phyloP scores from a whole-genome alignment of 2,797 vertebrate genomes.

The Myotis findleyi region DNA sequence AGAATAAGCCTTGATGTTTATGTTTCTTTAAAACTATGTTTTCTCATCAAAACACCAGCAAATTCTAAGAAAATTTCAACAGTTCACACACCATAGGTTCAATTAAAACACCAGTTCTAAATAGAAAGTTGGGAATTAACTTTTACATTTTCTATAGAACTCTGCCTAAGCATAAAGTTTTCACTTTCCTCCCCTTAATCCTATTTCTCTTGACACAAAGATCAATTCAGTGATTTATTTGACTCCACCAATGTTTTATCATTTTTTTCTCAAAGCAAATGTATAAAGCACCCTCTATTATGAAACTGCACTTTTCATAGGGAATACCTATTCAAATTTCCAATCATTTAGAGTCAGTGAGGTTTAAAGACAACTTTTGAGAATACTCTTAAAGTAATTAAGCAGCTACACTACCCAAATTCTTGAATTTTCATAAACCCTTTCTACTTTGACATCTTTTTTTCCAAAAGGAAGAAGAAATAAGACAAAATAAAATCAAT shows the following conservation, averaged over 20 bases:
- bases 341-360: conserved; percentile 88
- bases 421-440: conserved; percentile 85
- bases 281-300: conserved; percentile 83
- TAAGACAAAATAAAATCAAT: conserved; percentile 82
- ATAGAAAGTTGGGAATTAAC: conserved; percentile 23
- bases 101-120: conserved; percentile 67
- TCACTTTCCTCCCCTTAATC: background rate
- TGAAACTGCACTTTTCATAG: conserved; percentile 86
- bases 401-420: conserved; percentile 87
- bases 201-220: conserved; percentile 46
- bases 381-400: conserved; percentile 86
- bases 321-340: conserved; percentile 86
- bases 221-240: conserved; percentile 75
- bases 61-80: conserved; percentile 56
- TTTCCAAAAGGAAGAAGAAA: conserved; percentile 87
- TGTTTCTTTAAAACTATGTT: conserved; percentile 41
- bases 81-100: conserved; percentile 34
- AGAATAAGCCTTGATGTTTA: background rate
- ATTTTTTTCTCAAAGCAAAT: conserved; percentile 73
- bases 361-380: conserved; percentile 74
- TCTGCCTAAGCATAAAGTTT: conserved; percentile 68
- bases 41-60: conserved; percentile 71
- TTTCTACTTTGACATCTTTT: conserved; percentile 84
- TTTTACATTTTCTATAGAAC: conserved; percentile 75
- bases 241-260: conserved; percentile 84